Evolutionary conservation across 2,113 vertebrate genomes (phyloP), one percentile per base, ranked within the genome.

Genomic region (Perca flavescens): DNA sequence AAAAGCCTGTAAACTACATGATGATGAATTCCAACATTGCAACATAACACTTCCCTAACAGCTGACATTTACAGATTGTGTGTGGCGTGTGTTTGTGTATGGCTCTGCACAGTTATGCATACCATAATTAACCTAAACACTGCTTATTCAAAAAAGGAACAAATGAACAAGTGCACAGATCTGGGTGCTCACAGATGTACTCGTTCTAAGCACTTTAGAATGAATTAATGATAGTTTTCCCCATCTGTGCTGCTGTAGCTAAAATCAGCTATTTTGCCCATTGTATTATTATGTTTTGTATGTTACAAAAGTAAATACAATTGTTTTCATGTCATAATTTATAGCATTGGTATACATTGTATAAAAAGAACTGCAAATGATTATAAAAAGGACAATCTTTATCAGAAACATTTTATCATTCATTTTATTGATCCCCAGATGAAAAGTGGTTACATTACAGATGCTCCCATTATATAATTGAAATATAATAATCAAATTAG

Each of bases 151-250:
- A 46, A 53, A 46, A 47, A 63, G 25, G n/a, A 71, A 28, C 9
- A 69, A 75, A 56, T 43, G 3, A 62, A 84, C 5, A 31, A 13
- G 13, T 14, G 17, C 21, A 12, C 19, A 56, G 8, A 36, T 22
- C 21, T 7, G 2, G 1, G 17, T 43, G 31, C 40, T n/a, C 56
- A n/a, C 31, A 62, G 10, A 16, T 46, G 1, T 68, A 2, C 10
- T 82, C 19, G 22, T 57, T 25, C 25, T 25, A 25, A 71, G 22
- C 77, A 46, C 49, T 12, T 50, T 21, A 15, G 34, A 67, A 43
- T 69, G 28, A 69, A 70, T 74, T 50, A 63, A 52, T 74, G 19
- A 73, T n/a, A 49, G 25, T 67, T 36, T 69, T 69, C 79, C 49
- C 10, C 12, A 74, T 69, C 69, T 84, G 40, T 62, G 63, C 16